Evolutionary conservation across 2,113 vertebrate genomes (phyloP).

Genomic region (Bambusicola thoracicus): DNA sequence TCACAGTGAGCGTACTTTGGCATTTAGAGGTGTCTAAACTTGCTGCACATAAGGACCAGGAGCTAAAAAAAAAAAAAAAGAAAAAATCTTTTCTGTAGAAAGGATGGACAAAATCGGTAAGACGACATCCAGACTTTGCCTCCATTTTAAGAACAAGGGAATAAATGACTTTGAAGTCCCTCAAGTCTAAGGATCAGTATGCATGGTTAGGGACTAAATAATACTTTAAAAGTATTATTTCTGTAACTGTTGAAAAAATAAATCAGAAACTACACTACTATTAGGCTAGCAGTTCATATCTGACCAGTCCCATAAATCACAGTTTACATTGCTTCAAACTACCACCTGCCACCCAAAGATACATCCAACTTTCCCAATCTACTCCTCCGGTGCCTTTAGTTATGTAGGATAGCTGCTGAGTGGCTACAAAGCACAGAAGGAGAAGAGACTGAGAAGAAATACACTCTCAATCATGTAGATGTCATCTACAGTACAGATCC

Average conservation of each 20-base stretch:
- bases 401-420: neutral
- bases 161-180: neutral
- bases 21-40: neutral
- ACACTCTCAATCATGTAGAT: neutral
- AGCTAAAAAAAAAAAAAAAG: neutral
- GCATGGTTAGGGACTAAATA: neutral
- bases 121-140: neutral
- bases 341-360: neutral
- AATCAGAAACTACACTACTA: neutral
- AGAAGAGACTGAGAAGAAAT: neutral
- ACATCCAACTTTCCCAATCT: neutral
- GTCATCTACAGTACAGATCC: neutral
- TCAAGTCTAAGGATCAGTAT: neutral
- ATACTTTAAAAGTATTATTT: neutral
- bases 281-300: neutral
- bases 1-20: neutral
- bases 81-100: neutral
- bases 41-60: neutral
- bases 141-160: neutral
- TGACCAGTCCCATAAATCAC: neutral
- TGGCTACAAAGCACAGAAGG: neutral
- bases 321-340: neutral
- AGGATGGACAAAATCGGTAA: neutral
- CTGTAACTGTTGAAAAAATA: neutral
- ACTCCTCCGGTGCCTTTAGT: neutral